These are phyloP conservation scores for Homalodisca vitripennis DNA, from an alignment of 1,140 invertebrate genomes.

Conservation along the genomic window DNA sequence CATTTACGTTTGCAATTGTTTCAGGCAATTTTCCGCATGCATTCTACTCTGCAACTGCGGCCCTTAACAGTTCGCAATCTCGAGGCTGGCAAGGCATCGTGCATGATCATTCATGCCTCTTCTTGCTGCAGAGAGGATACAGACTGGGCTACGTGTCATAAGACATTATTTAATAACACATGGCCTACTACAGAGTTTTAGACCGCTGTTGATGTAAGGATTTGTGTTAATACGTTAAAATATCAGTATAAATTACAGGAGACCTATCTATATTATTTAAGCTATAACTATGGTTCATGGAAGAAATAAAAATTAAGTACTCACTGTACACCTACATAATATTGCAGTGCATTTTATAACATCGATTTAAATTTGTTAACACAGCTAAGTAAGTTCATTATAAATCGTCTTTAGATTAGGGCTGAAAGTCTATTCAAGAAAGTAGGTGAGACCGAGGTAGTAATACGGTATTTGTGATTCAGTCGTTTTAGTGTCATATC, in stretches of 20 bases:
- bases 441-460: not conserved
- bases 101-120: not conserved
- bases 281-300: not conserved
- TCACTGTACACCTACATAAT: too few species aligned
- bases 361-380: not conserved
- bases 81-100: not conserved
- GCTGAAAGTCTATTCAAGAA: not conserved
- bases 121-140: not conserved
- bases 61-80: not conserved
- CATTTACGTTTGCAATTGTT: not conserved
- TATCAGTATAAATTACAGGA: too few species aligned
- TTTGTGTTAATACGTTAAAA: too few species aligned
- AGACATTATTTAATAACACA: not conserved
- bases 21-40: not conserved
- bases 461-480: not conserved
- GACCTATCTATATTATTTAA: not conserved
- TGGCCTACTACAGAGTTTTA: not conserved
- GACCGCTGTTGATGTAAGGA: not conserved
- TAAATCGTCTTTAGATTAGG: not conserved
- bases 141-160: not conserved
- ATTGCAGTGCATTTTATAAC: not conserved
- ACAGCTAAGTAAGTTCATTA: not conserved
- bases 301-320: not conserved
- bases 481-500: not conserved
- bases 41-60: not conserved